Base-by-base conservation (phyloP, 2,113 vertebrate genomes). In the Megaptera novaeangliae region DNA sequence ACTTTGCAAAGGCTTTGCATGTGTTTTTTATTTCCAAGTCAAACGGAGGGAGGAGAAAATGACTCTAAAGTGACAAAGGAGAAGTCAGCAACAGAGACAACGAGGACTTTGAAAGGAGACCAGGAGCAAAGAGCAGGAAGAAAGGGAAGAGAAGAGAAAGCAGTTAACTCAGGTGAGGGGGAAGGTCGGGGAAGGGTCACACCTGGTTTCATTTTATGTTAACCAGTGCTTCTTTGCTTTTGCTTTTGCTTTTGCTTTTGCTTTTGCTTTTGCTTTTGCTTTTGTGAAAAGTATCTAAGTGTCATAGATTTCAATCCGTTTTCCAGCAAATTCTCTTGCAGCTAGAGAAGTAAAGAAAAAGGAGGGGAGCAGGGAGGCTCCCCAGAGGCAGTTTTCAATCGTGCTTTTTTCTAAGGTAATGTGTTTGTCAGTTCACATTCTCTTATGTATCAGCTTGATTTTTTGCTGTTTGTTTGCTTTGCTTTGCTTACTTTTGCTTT, bases 351-450 rank as follows among this genome's bases (percentile, higher is more conserved):
- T 39, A 31, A 31, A 86, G 74, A 64, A 83, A 7, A 5, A 8
- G 41, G 61, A 44, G 5, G 15, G 12, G 3, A 8, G 6, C 3
- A 4, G 1, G 9, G 18, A 3, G 13, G 8, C 14, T 80, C 31
- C 44, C 41, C 36, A 59, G 41, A 96, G 49, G 44, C 31, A 85
- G 29, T 59, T 49, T 46, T 4, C 59, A 94, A 49, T 44, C 34
- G 13, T 57, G 4, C 34, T 64, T 75, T 89, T 82, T 52, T 59
- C 27, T 80, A 88, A 80, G 34, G 23, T 52, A 46, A 36, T 34
- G 7, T 82, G 29, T 66, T 66, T 84, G 57, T 59, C 55, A 66
- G 52, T 71, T 95, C 69, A 59, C 49, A 78, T 88, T 96, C 83
- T 84, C 71, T 88, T 69, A 8, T 29, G 15, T n/a, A 61, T n/a